Percentiles rank a stretch among this genome's conserved stretches.
phyloP scores from a whole-genome alignment of 2,797 vertebrate genomes.

The Enteromius radiatus region DNA sequence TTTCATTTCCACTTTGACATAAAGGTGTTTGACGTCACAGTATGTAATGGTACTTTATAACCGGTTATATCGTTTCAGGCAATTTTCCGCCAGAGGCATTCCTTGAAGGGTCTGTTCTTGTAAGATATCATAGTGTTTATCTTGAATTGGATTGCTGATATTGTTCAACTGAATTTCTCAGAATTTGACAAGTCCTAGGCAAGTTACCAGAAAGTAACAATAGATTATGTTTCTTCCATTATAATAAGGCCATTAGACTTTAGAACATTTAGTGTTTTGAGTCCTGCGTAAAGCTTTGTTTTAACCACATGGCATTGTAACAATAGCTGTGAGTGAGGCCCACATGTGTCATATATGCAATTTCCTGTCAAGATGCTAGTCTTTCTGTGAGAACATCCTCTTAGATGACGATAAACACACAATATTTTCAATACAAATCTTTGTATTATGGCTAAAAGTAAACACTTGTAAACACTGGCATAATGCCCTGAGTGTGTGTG shows the following conservation, averaged over 20 bases:
- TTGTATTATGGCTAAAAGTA: conserved; percentile 1
- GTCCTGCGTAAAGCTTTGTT: not conserved
- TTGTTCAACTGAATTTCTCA: conserved; percentile 7
- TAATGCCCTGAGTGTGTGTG: not conserved
- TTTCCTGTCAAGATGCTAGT: not conserved
- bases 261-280: not conserved
- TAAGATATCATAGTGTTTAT: conserved; percentile 12
- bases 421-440: not conserved
- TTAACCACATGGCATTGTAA: not conserved
- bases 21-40: not conserved
- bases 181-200: too few relatives aligned
- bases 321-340: not conserved
- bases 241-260: not conserved
- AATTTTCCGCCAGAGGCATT: not conserved
- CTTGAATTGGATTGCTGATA: not conserved
- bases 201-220: not conserved
- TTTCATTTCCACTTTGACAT: conserved; percentile 15
- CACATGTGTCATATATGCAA: not conserved
- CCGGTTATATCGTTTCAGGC: not conserved
- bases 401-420: not conserved
- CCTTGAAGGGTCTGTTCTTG: conserved; percentile 25
- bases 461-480: conserved; percentile 11
- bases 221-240: not conserved
- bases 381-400: conserved; percentile 27
- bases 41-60: not conserved